These are phyloP conservation scores for Epizoanthus stellaris DNA, from an alignment of 92 coral and sea anemone genomes.

Conservation along the genomic window DNA sequence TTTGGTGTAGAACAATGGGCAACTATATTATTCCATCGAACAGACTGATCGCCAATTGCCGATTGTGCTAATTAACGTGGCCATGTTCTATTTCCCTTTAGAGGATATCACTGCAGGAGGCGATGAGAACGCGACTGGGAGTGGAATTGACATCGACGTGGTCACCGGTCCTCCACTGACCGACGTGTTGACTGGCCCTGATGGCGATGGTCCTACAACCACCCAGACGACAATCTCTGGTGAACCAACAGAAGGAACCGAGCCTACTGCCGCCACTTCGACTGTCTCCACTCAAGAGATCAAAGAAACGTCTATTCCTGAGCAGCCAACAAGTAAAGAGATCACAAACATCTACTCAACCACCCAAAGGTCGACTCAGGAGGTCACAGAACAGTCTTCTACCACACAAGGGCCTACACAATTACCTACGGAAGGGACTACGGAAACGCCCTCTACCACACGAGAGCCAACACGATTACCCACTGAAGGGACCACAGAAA, in stretches of 20 bases:
- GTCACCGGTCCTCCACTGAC: background rate
- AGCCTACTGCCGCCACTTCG: background rate
- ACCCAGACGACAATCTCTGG: background rate
- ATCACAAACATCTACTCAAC: background rate
- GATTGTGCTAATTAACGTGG: background rate
- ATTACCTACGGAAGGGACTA: background rate
- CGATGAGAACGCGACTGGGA: conserved; percentile 16
- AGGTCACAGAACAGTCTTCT: conserved; percentile 5
- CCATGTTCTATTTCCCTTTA: background rate
- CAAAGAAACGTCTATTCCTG: background rate
- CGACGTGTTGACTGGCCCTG: background rate
- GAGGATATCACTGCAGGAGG: conserved; percentile 31
- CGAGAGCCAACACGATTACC: background rate
- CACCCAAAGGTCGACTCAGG: background rate
- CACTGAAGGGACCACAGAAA: background rate
- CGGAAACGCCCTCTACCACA: background rate
- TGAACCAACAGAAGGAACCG: conserved; percentile 7
- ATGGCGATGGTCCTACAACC: background rate
- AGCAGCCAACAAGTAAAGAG: background rate
- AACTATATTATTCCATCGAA: background rate
- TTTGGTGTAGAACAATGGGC: no score
- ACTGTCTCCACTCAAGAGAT: background rate
- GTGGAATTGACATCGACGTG: conserved; percentile 15
- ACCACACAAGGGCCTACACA: background rate
- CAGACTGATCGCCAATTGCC: background rate